Evolutionary conservation across 2,113 vertebrate species (phyloP).

Genomic region (Peromyscus californicus): DNA sequence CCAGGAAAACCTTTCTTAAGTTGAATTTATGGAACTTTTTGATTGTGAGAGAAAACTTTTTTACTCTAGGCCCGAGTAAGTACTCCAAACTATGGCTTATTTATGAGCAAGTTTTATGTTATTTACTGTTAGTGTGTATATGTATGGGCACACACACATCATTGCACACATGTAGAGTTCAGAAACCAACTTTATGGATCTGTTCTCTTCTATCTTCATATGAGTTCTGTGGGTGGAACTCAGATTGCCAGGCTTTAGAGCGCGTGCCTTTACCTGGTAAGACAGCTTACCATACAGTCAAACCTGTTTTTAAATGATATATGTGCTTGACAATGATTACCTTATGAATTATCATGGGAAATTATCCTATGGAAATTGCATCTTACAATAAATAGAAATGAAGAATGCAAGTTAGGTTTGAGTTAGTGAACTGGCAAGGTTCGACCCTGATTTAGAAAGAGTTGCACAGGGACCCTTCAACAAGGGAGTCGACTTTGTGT

Average conservation of each 20-base stretch:
- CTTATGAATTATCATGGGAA: background rate
- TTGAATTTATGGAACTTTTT: slow-evolving; percentile 16
- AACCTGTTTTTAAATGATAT: background rate
- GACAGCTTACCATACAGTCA: background rate
- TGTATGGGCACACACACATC: background rate
- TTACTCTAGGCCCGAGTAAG: background rate
- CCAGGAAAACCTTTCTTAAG: background rate
- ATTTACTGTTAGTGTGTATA: background rate
- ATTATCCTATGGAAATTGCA: background rate
- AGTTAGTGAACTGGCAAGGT: background rate
- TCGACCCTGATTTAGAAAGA: background rate
- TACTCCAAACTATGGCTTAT: background rate
- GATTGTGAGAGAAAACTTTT: slow-evolving; percentile 1
- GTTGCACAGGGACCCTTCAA: background rate
- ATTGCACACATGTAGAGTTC: background rate
- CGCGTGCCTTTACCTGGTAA: background rate
- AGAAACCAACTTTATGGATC: background rate
- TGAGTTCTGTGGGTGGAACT: background rate
- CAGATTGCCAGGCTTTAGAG: background rate
- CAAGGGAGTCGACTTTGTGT: background rate
- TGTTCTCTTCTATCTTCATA: too few species aligned
- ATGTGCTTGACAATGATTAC: background rate
- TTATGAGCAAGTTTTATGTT: background rate
- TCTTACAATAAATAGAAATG: slow-evolving; percentile 1
- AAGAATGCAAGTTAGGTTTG: background rate